These are phyloP conservation scores for Phrixothrix hirtus DNA, from an alignment of 2,888 invertebrate species.

Conservation along the genomic window DNA sequence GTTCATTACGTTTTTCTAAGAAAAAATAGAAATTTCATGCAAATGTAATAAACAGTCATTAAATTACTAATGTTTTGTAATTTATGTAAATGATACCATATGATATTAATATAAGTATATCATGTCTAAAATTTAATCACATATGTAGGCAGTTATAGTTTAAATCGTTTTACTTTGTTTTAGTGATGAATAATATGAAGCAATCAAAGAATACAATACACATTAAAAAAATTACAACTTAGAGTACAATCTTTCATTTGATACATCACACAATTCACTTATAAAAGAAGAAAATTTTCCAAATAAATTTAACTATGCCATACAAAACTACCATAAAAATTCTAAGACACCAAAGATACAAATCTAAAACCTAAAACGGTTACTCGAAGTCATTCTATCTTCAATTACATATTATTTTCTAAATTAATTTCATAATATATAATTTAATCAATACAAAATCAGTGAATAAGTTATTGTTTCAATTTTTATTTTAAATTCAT, in stretches of 20 bases:
- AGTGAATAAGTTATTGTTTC: no score
- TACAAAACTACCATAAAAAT: neutral
- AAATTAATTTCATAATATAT: no score
- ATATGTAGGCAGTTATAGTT: conserved; percentile 29
- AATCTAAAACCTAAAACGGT: conserved; percentile 7
- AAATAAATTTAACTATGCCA: neutral
- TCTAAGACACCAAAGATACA: conserved; percentile 7
- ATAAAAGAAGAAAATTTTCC: neutral
- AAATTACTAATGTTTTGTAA: conserved; percentile 1
- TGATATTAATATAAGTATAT: conserved; percentile 18
- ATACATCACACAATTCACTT: neutral
- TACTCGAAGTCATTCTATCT: conserved; percentile 2
- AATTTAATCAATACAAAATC: no score
- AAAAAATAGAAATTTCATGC: no score
- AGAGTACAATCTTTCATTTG: no score
- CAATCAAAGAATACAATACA: no score
- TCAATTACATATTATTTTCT: neutral
- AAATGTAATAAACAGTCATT: no score
- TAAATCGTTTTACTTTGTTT: conserved; percentile 19
- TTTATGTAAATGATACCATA: conserved; percentile 18
- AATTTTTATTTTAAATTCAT: no score
- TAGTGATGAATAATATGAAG: conserved; percentile 17
- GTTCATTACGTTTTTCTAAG: no score
- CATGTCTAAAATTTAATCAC: conserved; percentile 27
- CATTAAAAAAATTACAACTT: no score